Evolutionary conservation across 2,888 invertebrate genomes (phyloP).

Genomic region (Melolontha melolontha): DNA sequence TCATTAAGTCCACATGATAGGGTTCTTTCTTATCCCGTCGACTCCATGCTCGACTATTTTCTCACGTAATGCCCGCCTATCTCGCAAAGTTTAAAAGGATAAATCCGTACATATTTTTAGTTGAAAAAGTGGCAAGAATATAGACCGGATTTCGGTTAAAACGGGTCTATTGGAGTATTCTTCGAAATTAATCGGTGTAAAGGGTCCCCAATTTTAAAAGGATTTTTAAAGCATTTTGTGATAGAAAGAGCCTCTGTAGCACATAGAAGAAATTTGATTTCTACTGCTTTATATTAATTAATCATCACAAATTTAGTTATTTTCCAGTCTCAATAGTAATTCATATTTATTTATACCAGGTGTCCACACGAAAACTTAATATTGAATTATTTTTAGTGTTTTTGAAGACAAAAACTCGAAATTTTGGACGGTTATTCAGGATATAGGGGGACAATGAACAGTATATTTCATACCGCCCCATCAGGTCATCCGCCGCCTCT

Average conservation of each 20-base stretch:
- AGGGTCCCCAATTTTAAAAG: conserved; percentile 17
- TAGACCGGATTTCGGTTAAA: conserved; percentile 31
- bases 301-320: no score
- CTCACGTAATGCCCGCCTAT: conserved; percentile 37
- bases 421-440: no score
- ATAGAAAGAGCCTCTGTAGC: not conserved
- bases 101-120: conserved; percentile 37
- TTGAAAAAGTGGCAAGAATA: conserved; percentile 34
- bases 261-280: not conserved
- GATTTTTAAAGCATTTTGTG: conserved; percentile 19
- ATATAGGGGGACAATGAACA: no score
- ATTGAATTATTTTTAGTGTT: no score
- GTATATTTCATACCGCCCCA: no score
- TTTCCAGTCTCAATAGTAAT: no score
- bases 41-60: conserved; percentile 36
- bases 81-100: conserved; percentile 33
- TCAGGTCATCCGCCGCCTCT: no score
- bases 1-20: conserved; percentile 39
- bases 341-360: no score
- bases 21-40: conserved; percentile 31
- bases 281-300: not conserved
- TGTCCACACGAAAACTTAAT: no score
- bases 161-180: conserved; percentile 18
- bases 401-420: no score
- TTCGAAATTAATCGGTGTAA: conserved; percentile 18